phyloP scores from a whole-genome alignment of 2,113 vertebrate species.

The Ceuthmochares aereus region DNA sequence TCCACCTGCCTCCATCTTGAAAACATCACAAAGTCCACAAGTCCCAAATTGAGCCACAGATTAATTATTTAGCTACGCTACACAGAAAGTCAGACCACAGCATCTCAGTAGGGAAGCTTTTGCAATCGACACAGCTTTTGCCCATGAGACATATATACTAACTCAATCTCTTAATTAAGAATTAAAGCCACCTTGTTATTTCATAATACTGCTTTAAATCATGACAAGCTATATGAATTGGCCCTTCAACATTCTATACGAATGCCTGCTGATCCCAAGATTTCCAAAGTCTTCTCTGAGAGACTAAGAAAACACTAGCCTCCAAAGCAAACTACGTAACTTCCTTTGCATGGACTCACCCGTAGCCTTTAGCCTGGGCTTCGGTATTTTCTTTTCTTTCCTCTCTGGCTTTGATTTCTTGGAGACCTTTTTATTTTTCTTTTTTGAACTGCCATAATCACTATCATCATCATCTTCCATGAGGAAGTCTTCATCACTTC shows the following conservation, averaged over 20 bases:
- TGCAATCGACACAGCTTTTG: rapidly evolving
- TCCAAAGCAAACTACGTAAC: neutral
- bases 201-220: neutral
- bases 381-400: conserved; percentile 98
- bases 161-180: neutral
- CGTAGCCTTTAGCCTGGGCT: conserved; percentile 98
- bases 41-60: neutral
- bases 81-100: neutral
- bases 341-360: conserved; percentile 74
- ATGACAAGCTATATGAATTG: neutral
- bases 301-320: neutral
- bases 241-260: neutral
- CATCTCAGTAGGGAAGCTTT: neutral
- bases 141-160: rapidly evolving
- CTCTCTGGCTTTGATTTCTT: conserved; percentile 90
- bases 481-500: conserved; percentile 97
- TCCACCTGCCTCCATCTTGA: neutral
- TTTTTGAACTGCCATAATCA: conserved; percentile 97
- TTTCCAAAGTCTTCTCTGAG: neutral
- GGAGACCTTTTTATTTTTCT: conserved; percentile 94
- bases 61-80: neutral
- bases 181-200: neutral
- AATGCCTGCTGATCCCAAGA: neutral
- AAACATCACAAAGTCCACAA: neutral
- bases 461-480: conserved; percentile 99